A percentile compares a stretch with the other conserved stretches of the same genome.
phyloP scores from a whole-genome alignment of 2,797 vertebrate species.

The Australoheros facetus region DNA sequence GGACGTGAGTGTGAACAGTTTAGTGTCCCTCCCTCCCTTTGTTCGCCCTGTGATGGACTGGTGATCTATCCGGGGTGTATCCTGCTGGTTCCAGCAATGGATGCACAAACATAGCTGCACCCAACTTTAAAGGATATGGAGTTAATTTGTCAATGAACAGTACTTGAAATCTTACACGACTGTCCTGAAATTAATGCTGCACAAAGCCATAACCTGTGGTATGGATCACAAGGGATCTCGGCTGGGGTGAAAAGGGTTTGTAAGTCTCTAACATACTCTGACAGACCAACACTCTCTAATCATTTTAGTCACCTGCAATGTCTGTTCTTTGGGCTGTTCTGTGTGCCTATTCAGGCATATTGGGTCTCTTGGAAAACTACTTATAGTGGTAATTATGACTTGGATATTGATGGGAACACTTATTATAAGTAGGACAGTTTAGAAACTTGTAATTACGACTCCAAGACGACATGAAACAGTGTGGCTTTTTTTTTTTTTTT shows the following conservation, averaged over 20 bases:
- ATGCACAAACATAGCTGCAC: background rate
- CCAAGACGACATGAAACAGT: background rate
- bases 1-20: background rate
- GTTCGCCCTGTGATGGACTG: background rate
- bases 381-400: background rate
- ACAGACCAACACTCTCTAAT: background rate
- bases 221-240: background rate
- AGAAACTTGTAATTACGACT: background rate
- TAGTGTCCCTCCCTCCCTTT: background rate
- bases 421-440: conserved; percentile 1
- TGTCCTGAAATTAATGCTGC: background rate
- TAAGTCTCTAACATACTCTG: background rate
- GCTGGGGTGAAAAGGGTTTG: background rate
- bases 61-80: background rate
- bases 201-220: background rate
- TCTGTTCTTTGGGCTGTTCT: background rate
- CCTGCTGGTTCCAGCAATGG: no score
- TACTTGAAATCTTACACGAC: no score
- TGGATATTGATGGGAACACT: background rate
- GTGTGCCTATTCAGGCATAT: background rate
- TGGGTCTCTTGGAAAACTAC: background rate
- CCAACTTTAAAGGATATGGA: background rate
- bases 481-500: background rate
- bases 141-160: background rate
- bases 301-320: background rate